Conservation (phyloP, 2,888 invertebrate genomes). For the Aethes cnicana region DNA sequence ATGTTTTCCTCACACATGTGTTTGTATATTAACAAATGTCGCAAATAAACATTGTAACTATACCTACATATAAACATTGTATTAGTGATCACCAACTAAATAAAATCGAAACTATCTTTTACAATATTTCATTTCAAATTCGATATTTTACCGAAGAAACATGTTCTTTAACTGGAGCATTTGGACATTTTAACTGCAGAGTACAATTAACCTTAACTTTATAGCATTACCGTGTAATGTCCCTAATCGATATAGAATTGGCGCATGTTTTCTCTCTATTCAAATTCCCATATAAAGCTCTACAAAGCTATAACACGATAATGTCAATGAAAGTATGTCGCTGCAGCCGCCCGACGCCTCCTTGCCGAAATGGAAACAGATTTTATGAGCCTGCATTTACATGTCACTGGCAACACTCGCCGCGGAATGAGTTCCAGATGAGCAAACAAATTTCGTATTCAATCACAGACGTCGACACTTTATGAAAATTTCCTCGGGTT, state of each 20-base stretch:
- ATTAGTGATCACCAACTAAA: no score
- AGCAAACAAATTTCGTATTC: slow-evolving; percentile 37
- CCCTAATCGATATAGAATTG: no score
- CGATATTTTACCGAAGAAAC: no score
- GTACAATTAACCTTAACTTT: slow-evolving; percentile 15
- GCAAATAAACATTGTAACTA: no score
- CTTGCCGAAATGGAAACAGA: slow-evolving; percentile 28
- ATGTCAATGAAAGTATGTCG: slow-evolving; percentile 6
- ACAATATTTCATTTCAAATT: no score
- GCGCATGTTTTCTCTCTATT: no score
- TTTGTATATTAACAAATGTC: no score
- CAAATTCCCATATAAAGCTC: no score
- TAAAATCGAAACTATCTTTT: no score
- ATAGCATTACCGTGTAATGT: slow-evolving; percentile 18
- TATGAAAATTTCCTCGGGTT: slow-evolving; percentile 12
- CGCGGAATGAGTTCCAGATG: slow-evolving; percentile 34
- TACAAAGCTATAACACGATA: neutral
- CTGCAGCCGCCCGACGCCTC: slow-evolving; percentile 4
- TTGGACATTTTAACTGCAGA: slow-evolving; percentile 8
- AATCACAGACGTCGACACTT: slow-evolving; percentile 31
- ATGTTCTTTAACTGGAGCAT: neutral
- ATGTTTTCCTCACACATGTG: no score
- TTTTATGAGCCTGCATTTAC: slow-evolving; percentile 31
- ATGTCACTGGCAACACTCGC: slow-evolving; percentile 31
- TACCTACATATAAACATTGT: no score